Conservation (phyloP, 2,888 invertebrate genomes). For the Listrodromus nycthemerus region DNA sequence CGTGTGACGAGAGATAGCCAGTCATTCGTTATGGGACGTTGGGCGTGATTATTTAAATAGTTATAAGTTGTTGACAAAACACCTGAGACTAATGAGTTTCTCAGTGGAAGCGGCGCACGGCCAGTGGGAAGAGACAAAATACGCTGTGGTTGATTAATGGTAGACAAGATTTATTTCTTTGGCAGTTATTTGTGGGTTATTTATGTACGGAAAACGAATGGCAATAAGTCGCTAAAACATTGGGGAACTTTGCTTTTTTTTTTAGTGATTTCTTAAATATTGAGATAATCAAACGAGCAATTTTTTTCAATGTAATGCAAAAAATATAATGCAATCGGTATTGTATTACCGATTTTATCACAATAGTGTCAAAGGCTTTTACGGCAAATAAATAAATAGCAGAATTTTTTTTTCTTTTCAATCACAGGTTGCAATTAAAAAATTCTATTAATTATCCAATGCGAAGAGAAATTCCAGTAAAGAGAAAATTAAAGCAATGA, state of each 20-base stretch:
- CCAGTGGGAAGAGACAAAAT: background rate
- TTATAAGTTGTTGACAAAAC: background rate
- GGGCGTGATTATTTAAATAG: constrained; percentile 18
- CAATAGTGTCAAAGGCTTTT: no score
- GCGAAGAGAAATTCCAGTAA: background rate
- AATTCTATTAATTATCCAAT: background rate
- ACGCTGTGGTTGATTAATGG: background rate
- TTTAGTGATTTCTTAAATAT: no score
- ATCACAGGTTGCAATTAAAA: background rate
- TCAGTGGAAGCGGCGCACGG: background rate
- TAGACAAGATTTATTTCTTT: background rate
- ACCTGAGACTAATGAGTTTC: constrained; percentile 11
- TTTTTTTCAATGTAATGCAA: no score
- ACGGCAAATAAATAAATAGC: background rate
- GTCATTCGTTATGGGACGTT: background rate
- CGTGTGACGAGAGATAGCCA: background rate
- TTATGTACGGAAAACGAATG: background rate
- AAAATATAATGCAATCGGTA: no score
- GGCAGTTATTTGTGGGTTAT: background rate
- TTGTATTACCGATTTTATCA: no score
- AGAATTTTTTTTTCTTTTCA: background rate
- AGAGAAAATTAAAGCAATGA: background rate
- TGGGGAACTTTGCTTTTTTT: no score
- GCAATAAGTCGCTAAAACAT: background rate
- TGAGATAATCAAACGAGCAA: no score